Base-by-base conservation (phyloP, 2,888 invertebrate species). In the Thalpophila matura region DNA sequence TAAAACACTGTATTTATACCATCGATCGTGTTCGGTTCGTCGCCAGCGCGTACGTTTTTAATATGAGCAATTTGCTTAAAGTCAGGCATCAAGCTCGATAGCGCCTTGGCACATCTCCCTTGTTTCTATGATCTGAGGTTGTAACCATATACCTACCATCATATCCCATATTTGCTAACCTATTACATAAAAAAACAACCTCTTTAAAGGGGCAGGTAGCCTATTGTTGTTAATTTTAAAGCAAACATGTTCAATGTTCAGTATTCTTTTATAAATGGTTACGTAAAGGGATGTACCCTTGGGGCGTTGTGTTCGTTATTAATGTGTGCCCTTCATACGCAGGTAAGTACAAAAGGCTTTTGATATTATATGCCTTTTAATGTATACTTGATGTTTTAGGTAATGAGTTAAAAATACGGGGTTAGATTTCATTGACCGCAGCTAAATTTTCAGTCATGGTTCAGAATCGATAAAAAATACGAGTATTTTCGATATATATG, bases 261-360 rank as follows among this genome's bases (percentile, higher is more conserved):
- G 20, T 29, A 9, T 55, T 57, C 33, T 65, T 40, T 46, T 35
- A 37, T 31, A 56, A 33, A 38, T 29, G 47, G 53, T 63, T 22
- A 45, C 12, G 29, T 24, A 51, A 45, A 64, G 43, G 51, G 69
- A 46, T 43, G 49, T 67, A 16, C 73, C 67, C 62, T 53, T n/a
- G 60, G 60, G 60, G 60, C 49, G 22, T 22, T 42, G 10, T 38
- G 22, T 12, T 38, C 24, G 24, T 51, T 47, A 59, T 53, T 60
- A 73, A 69, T 71, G 35, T 62, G 38, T 33, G 1, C 62, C 35
- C 46, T 35, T 57, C 58, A 56, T 16, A 18, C 31, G 55, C 63
- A 66, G 50, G 46, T 74, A 64, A 62, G 49, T 58, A 73, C 57
- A 69, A 66, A 76, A 37, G 47, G 26, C 42, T 72, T 66, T 49